A percentile compares a stretch with the other conserved stretches of the same genome.
These are phyloP conservation scores for Ctenoplectra terminalis DNA, from an alignment of 1,140 invertebrate genomes.

Conservation along the genomic window DNA sequence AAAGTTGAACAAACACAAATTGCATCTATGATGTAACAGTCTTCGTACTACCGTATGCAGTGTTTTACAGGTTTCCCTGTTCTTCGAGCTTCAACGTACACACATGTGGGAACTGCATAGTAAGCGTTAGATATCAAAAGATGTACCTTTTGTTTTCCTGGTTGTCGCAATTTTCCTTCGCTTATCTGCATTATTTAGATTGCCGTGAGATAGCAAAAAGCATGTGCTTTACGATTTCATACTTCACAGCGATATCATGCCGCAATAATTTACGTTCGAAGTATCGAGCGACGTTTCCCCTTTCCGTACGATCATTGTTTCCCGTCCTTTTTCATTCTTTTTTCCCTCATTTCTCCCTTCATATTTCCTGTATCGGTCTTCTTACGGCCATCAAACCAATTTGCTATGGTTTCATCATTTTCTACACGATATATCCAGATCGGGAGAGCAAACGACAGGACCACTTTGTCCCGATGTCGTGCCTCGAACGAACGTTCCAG, in stretches of 20 bases:
- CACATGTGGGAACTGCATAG: no score
- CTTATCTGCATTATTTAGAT: slow-evolving; percentile 17
- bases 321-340: background rate
- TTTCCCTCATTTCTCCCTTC: background rate
- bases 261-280: slow-evolving; percentile 20
- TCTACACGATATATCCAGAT: slow-evolving; percentile 31
- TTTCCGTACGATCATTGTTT: background rate
- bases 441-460: background rate
- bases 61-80: no score
- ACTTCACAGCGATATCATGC: background rate
- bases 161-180: background rate
- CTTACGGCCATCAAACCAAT: background rate
- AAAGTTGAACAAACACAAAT: slow-evolving; percentile 13
- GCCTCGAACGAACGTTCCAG: background rate
- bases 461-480: slow-evolving; percentile 34
- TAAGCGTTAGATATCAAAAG: background rate
- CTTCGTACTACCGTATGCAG: background rate
- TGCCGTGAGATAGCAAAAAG: background rate
- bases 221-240: background rate
- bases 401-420: slow-evolving; percentile 20
- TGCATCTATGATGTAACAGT: slow-evolving; percentile 39
- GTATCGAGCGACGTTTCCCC: background rate
- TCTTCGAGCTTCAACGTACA: background rate
- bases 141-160: background rate
- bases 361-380: background rate